Evolutionary conservation across 1,140 invertebrate species (phyloP).

Genomic region (Drosophila punjabiensis): DNA sequence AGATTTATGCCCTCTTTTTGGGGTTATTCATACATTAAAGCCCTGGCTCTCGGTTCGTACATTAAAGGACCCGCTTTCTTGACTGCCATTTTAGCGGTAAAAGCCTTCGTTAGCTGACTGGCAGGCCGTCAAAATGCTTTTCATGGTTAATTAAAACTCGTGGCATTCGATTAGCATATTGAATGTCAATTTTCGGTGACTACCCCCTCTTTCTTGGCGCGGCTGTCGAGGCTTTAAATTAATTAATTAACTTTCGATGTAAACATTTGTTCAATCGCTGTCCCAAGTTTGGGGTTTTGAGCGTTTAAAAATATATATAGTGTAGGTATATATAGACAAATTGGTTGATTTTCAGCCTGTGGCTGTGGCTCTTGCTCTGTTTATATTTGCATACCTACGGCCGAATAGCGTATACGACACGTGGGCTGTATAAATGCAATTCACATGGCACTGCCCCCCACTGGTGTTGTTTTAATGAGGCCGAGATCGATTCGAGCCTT

Average conservation of each 20-base stretch:
- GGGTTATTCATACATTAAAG: slow-evolving; percentile 43
- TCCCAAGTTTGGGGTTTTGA: not conserved
- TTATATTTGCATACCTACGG: not conserved
- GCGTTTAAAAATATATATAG: not conserved
- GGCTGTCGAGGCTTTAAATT: slow-evolving; percentile 45
- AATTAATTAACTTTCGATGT: slow-evolving; percentile 67
- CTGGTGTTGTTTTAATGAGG: slow-evolving; percentile 30
- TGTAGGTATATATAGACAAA: slow-evolving; percentile 1
- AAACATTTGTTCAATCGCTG: slow-evolving; percentile 53
- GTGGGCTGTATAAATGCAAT: slow-evolving; percentile 5
- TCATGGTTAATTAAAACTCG: slow-evolving; percentile 69
- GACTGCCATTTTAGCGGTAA: not conserved
- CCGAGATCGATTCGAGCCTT: not conserved
- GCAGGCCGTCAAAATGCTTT: slow-evolving; percentile 54
- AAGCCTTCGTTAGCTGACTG: not conserved
- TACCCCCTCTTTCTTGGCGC: not conserved
- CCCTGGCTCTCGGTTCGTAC: not conserved
- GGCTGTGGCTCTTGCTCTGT: not conserved
- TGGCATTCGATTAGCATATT: slow-evolving; percentile 61
- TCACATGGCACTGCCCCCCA: not conserved
- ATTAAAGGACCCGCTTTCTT: slow-evolving; percentile 20
- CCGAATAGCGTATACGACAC: slow-evolving; percentile 23
- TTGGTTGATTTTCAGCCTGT: slow-evolving; percentile 4
- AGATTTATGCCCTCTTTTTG: slow-evolving; percentile 37
- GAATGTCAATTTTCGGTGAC: slow-evolving; percentile 20